Evolutionary conservation across 2,113 vertebrate species (phyloP).

Genomic region (Thalassarche chlororhynchos): DNA sequence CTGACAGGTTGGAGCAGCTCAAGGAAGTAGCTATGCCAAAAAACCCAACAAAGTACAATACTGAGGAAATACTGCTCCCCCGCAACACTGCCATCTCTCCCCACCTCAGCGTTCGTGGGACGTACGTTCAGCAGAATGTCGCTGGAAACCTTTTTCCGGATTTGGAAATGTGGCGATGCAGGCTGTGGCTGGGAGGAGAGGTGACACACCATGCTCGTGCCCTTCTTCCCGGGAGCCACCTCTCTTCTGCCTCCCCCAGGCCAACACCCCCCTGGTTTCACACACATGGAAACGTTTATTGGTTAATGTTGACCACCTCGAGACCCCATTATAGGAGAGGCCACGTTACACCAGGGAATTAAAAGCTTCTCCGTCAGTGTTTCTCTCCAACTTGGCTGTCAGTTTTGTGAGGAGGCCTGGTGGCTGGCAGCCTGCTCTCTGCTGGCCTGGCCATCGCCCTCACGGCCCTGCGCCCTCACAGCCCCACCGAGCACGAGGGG

Average conservation of each 20-base stretch:
- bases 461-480: fast-evolving
- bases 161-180: background rate
- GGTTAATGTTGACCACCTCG: background rate
- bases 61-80: slow-evolving; percentile 27
- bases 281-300: background rate
- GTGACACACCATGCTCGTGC: background rate
- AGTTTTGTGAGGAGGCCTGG: background rate
- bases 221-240: background rate
- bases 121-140: background rate
- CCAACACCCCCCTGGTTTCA: background rate
- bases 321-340: fast-evolving
- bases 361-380: background rate
- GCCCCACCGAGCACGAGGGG: fast-evolving
- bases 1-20: slow-evolving; percentile 50
- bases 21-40: slow-evolving; percentile 34
- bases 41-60: slow-evolving; percentile 10
- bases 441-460: background rate
- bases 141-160: background rate
- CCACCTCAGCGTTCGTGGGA: background rate
- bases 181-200: background rate
- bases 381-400: background rate
- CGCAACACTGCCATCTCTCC: background rate
- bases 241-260: background rate
- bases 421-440: fast-evolving
- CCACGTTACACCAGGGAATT: fast-evolving